Conservation (phyloP, 2,888 invertebrate genomes). For the Argyra leucocephala region DNA sequence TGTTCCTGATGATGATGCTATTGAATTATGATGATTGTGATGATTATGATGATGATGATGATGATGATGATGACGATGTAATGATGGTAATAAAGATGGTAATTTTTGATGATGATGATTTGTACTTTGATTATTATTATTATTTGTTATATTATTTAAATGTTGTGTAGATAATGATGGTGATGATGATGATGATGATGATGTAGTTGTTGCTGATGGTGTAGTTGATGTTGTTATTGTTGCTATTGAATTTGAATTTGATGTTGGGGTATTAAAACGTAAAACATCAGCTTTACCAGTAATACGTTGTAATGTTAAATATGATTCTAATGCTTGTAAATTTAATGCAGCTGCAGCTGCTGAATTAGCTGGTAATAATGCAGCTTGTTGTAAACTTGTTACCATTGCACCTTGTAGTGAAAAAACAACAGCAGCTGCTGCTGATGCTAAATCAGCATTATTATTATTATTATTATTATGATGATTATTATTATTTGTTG, state of each 20-base stretch:
- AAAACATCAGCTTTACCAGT: slow-evolving; percentile 61
- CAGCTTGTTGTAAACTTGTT: slow-evolving; percentile 74
- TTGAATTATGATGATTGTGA: slow-evolving; percentile 35
- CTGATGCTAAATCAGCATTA: slow-evolving; percentile 48
- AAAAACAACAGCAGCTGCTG: slow-evolving; percentile 60
- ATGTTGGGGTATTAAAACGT: slow-evolving; percentile 38
- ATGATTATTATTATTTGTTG: neutral
- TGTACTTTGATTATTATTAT: slow-evolving; percentile 9
- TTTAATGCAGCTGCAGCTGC: slow-evolving; percentile 77
- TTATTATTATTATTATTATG: slow-evolving; percentile 10
- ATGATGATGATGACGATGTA: slow-evolving; percentile 26
- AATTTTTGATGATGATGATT: slow-evolving; percentile 16
- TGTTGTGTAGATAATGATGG: slow-evolving; percentile 20
- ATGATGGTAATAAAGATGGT: slow-evolving; percentile 9
- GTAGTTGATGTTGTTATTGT: slow-evolving; percentile 15
- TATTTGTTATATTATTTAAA: neutral
- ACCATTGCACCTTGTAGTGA: slow-evolving; percentile 78
- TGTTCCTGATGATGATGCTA: slow-evolving; percentile 24
- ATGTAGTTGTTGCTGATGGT: slow-evolving; percentile 12
- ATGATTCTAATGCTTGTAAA: slow-evolving; percentile 76
- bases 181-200: slow-evolving; percentile 21
- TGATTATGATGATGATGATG: slow-evolving; percentile 26
- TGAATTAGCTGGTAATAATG: slow-evolving; percentile 69
- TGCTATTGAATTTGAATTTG: slow-evolving; percentile 21
- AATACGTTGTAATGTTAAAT: slow-evolving; percentile 70